These are phyloP conservation scores for Oegoconia quadripuncta DNA, from an alignment of 2,888 invertebrate species.

Conservation along the genomic window DNA sequence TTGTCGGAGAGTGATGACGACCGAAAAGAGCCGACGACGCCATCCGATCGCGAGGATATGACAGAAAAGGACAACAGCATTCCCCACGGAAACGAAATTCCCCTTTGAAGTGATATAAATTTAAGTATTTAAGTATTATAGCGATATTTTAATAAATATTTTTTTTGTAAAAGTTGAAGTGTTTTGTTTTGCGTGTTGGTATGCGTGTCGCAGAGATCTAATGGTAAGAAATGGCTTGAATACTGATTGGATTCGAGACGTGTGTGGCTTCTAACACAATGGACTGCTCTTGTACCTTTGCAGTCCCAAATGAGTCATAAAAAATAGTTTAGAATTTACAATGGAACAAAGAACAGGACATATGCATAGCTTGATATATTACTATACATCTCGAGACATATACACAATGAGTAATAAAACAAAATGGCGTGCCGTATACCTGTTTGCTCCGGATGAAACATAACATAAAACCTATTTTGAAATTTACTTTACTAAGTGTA, in stretches of 20 bases:
- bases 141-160: conserved; percentile 72
- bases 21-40: conserved; percentile 52
- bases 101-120: conserved; percentile 61
- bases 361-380: too few species aligned
- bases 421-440: too few species aligned
- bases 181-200: conserved; percentile 38
- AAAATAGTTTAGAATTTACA: not conserved
- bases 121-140: conserved; percentile 60
- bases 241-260: conserved; percentile 6
- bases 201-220: conserved; percentile 10
- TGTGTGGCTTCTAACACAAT: conserved; percentile 8
- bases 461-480: too few species aligned
- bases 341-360: not conserved
- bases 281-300: conserved; percentile 2
- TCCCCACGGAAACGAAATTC: conserved; percentile 58
- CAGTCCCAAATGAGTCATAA: not conserved
- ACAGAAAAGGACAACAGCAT: conserved; percentile 60
- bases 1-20: conserved; percentile 34
- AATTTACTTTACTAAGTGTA: too few species aligned
- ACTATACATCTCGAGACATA: too few species aligned
- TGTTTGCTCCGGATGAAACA: too few species aligned
- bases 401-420: too few species aligned
- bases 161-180: conserved; percentile 48
- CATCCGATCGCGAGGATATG: conserved; percentile 43
- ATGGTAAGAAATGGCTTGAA: conserved; percentile 11